Evolutionary conservation across 2,113 vertebrate genomes (phyloP), one percentile per base, ranked within the genome.

Genomic region (Brienomyrus brachyistius): DNA sequence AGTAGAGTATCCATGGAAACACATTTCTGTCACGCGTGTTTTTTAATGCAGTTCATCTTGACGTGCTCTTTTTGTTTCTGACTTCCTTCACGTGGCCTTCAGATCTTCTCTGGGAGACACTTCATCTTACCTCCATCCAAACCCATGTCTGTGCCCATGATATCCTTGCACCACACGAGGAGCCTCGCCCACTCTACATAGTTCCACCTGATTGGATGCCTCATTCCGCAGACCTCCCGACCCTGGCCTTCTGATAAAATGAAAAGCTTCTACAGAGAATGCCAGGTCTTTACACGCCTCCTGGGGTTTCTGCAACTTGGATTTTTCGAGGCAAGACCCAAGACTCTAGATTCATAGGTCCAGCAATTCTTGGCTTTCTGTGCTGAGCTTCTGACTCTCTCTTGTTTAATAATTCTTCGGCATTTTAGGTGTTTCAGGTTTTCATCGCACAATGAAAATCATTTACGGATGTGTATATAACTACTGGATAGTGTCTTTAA

Each of bases 1-100:
- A 27, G 50, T 56, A 40, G 45, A 87, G 85, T 87, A 35, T 17
- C 85, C 51, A 87, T 87, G 85, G 85, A 52, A 54, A 87, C 85
- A 43, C 48, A 40, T 54, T 40, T 87, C 85, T 86, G 83, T 54
- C 15, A 10, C 3, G n/a, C n/a, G 82, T 5, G 15, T 82, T 10
- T 48, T 40, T 52, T 86, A 31, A 54, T 2, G 2, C 27, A 87
- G 6, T 52, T 51, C 48, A 86, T 50, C n/a, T 56, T 87, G 47
- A 50, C n/a, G n/a, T 52, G 85, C 17, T 19, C 15, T 54, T 87
- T 35, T 54, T 47, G 11, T 40, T 40, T 85, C 51, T 50, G 17
- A 2, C 23, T 6, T 51, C 50, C 35, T 35, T 87, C 50, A 51
- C 2, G 10, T 54, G 48, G 51, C 85, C 50, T 87, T 54, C 6